Base-by-base conservation (phyloP, 1,140 invertebrate species). In the Drosophila ananassae region DNA sequence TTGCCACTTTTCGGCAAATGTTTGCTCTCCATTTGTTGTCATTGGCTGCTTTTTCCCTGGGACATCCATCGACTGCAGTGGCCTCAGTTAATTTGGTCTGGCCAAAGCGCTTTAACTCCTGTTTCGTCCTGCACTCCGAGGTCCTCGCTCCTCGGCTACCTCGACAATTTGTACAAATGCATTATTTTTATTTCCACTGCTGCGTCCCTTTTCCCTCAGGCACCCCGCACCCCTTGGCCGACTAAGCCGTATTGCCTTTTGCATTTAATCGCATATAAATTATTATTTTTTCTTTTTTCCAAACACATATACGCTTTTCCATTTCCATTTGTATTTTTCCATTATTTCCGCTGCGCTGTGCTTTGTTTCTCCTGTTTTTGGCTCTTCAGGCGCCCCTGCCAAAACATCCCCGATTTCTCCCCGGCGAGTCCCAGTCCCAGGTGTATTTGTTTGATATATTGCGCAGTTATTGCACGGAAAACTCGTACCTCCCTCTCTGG, bases 381-480 rank as follows among this genome's bases (percentile, higher is more conserved):
- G 60, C 57, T 73, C 57, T 73, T 60, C 78, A 64, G 54, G 73
- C 56, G 58, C 48, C 71, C 46, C 60, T 44, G 46, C 28, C 59
- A 69, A 80, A 85, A 77, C 81, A 80, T 68, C 80, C 80, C 80
- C 60, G 73, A 71, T 71, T 71, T 41, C 52, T 50, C 34, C 30
- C 39, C 58, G 25, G 46, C 41, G 58, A 59, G 82, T 89, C 82
- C 82, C 82, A 59, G 82, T 89, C 82, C 82, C 82, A 85, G 82
- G 82, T 85, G 82, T 82, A 85, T 87, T 87, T 89, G 59, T 67
- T 75, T 85, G 82, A 85, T 87, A 87, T 87, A 85, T 85, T 85
- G 82, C 82, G 83, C 74, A 81, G 82, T 87, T 85, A 87, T 81
- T 77, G 77, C 81, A 77, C 61, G 48, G 50, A 32, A 47, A 46